Base-by-base conservation (phyloP, 2,113 vertebrate genomes). In the Cyprinodon tularosa region DNA sequence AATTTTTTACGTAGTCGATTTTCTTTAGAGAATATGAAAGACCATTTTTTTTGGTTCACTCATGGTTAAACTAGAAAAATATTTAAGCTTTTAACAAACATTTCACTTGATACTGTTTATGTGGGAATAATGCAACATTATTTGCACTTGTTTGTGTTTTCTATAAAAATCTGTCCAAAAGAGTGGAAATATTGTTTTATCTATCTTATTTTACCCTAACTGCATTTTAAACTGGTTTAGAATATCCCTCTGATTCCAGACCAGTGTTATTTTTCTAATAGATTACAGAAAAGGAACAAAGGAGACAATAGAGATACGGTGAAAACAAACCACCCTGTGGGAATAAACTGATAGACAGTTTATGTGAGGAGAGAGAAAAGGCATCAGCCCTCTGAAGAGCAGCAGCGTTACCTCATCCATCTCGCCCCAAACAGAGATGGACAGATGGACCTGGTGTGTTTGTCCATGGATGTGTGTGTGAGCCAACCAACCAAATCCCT, bases 361-460 rank as follows among this genome's bases (percentile, higher is more conserved):
- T 47, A 20, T 76, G 36, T 74, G 45, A 74, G 74, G 74, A 48
- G 13, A 17, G 60, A 73, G 65, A 68, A 63, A 63, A 50, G 73
- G 63, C 73, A 72, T 76, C 59, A 38, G 57, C 29, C 59, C 48
- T 57, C 63, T 68, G 77, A 82, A 73, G 73, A 81, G 70, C 66
- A 80, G 20, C 71, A 69, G 29, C 90, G 89, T 93, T 86, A 91
- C 88, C 86, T 92, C 91, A 93, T 92, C 86, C 47, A 36, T 53
- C 79, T 79, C 74, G 89, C 64, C 82, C 80, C 85, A 84, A 84
- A 86, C 85, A 62, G 87, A 82, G 89, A 13, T 37, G 73, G 77
- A 87, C 88, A 91, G 88, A 87, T 91, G 90, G 84, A 89, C 77
- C 76, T 37, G 62, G 62, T 71, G 75, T 64, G 82, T 76, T 70